Evolutionary conservation across 2,888 invertebrate genomes (phyloP).

Genomic region (Lucinisca nassula): DNA sequence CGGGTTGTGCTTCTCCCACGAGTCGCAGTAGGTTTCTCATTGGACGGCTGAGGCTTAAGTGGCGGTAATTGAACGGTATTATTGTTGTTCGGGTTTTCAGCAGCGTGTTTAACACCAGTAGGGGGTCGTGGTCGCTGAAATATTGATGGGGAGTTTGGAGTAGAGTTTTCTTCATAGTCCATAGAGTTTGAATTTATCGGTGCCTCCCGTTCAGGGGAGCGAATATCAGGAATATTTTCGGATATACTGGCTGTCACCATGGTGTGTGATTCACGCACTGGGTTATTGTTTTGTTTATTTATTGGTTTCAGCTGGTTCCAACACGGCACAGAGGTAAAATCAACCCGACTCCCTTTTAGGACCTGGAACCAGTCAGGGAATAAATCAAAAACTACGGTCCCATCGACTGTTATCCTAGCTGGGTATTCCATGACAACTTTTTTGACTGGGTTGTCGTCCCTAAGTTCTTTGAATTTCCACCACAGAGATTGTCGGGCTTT

Average conservation of each 20-base stretch:
- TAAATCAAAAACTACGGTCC: neutral
- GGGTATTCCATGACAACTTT: neutral
- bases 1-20: neutral
- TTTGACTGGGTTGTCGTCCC: neutral
- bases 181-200: neutral
- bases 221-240: neutral
- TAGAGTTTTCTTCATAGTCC: neutral
- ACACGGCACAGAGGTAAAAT: neutral
- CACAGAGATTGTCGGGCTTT: neutral
- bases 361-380: neutral
- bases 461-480: neutral
- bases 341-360: neutral
- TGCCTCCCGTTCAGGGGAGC: neutral
- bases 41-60: neutral
- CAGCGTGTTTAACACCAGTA: neutral
- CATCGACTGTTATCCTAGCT: neutral
- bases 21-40: neutral
- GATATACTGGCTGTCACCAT: neutral
- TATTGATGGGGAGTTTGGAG: neutral
- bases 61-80: neutral
- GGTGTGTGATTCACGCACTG: too few species aligned
- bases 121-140: neutral
- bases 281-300: neutral
- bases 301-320: neutral
- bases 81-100: neutral